A percentile compares a stretch with the other conserved stretches of the same genome.
Conservation (phyloP, 2,113 vertebrate species). For the Murina feae region DNA sequence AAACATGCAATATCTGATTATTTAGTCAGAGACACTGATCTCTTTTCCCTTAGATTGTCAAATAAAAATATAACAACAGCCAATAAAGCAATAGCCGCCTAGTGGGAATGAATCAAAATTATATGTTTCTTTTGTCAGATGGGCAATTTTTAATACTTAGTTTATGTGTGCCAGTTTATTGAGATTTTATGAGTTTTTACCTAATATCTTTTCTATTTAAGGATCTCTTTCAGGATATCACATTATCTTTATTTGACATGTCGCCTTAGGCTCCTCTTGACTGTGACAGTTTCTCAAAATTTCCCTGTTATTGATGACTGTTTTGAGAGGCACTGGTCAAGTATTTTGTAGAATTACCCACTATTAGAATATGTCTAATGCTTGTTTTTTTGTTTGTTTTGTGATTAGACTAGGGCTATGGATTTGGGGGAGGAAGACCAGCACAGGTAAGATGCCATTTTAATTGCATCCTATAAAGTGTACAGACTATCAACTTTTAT, state of each 20-base stretch:
- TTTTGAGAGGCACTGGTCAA: neutral
- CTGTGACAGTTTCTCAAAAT: neutral
- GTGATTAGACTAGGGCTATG: neutral
- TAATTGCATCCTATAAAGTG: neutral
- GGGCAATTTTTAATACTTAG: neutral
- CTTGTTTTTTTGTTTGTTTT: neutral
- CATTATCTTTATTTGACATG: neutral
- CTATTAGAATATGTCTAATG: neutral
- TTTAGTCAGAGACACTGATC: neutral
- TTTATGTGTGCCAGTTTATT: neutral
- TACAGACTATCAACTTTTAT: neutral
- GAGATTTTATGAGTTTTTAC: neutral
- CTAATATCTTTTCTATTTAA: no score
- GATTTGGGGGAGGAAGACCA: neutral
- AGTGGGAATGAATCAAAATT: neutral
- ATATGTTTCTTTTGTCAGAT: neutral
- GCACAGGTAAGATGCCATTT: neutral
- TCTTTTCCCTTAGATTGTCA: neutral
- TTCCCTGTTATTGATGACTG: neutral
- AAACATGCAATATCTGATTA: neutral
- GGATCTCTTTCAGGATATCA: no score
- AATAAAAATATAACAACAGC: neutral
- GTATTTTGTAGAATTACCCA: no score
- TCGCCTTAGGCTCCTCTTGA: neutral
- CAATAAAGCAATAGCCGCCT: neutral